These are phyloP conservation scores for Holotrichia oblita DNA, from an alignment of 1,140 invertebrate genomes.

Conservation along the genomic window DNA sequence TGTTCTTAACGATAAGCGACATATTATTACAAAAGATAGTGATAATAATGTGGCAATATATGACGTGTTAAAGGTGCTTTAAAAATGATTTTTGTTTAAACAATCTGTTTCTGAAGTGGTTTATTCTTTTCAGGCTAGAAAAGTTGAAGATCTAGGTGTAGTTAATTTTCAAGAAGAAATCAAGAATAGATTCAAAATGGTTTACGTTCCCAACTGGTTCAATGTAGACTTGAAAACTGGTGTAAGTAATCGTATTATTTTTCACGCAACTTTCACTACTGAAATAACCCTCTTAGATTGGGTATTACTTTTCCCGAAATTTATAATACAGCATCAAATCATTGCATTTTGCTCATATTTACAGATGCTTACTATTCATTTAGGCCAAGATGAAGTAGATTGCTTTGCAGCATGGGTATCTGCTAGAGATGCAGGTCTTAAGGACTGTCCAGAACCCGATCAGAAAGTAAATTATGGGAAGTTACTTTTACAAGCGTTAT, in stretches of 20 bases:
- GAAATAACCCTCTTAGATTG: background rate
- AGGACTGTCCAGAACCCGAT: conserved; percentile 79
- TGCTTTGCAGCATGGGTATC: conserved; percentile 99
- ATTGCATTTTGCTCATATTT: conserved; percentile 49
- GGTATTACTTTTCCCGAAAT: conserved; percentile 17
- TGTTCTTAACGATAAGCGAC: conserved; percentile 95
- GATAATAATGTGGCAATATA: conserved; percentile 95
- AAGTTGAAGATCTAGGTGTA: conserved; percentile 91
- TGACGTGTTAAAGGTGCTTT: conserved; percentile 89
- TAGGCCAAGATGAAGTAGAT: conserved; percentile 96
- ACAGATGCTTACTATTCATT: conserved; percentile 95
- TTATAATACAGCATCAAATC: background rate
- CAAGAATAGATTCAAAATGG: conserved; percentile 90
- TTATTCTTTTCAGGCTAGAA: conserved; percentile 70
- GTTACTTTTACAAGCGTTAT: conserved; percentile 90
- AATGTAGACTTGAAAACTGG: conserved; percentile 99
- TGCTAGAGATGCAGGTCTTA: conserved; percentile 91
- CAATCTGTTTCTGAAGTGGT: background rate
- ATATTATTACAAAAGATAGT: conserved; percentile 97
- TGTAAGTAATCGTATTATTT: conserved; percentile 65
- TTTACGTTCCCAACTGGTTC: conserved; percentile 99
- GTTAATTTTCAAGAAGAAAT: conserved; percentile 96
- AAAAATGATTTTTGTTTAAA: conserved; percentile 35
- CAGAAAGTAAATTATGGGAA: conserved; percentile 98
- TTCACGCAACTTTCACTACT: background rate